A percentile compares a stretch with the other conserved stretches of the same genome.
phyloP scores from a whole-genome alignment of 2,888 invertebrate species.

The Dynastes hyllus region DNA sequence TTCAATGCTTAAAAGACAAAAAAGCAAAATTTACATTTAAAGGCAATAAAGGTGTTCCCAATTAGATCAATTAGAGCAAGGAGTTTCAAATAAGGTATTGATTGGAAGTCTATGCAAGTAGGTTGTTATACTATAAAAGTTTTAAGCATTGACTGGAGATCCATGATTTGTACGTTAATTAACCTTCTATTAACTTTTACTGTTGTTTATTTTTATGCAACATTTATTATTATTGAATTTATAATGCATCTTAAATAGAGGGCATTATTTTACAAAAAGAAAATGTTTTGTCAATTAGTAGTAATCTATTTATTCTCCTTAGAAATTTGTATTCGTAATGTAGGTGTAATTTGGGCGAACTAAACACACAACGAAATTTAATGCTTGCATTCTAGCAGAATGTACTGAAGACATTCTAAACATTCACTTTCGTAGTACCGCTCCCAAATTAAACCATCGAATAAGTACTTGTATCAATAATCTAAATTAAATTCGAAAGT shows the following conservation, averaged over 20 bases:
- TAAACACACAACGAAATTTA: neutral
- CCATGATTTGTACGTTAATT: no score
- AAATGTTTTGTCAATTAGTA: neutral
- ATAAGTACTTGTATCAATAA: neutral
- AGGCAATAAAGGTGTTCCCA: neutral
- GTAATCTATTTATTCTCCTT: neutral
- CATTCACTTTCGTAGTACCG: constrained; percentile 25
- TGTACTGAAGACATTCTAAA: constrained; percentile 19
- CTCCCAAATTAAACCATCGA: constrained; percentile 10
- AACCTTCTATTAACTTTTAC: no score
- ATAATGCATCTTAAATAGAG: neutral
- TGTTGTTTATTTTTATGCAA: no score
- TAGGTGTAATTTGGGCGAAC: neutral
- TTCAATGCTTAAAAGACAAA: no score
- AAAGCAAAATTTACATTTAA: neutral
- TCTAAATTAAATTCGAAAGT: constrained; percentile 28
- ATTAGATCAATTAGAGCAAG: constrained; percentile 24
- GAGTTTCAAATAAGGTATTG: constrained; percentile 7
- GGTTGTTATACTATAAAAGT: no score
- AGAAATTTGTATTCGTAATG: neutral
- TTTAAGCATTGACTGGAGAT: no score
- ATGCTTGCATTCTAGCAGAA: neutral
- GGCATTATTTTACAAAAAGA: neutral
- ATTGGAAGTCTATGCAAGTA: neutral
- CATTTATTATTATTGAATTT: neutral